These are phyloP conservation scores for Alligator mississippiensis DNA, from an alignment of 2,113 vertebrate species.

Conservation along the genomic window DNA sequence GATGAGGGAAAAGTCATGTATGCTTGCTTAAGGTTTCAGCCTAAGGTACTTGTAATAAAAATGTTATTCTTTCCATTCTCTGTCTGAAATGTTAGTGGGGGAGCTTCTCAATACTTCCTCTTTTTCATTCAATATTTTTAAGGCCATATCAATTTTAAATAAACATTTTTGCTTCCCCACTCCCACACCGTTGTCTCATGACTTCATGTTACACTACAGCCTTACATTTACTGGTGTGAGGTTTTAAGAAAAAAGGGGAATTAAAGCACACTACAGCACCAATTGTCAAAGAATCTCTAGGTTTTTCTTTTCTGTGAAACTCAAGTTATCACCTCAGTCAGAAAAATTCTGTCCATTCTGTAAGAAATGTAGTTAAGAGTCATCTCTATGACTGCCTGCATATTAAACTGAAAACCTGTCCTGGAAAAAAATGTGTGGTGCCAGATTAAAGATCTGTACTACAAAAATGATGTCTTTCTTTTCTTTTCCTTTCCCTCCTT, in stretches of 20 bases:
- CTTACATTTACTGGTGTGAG: neutral
- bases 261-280: neutral
- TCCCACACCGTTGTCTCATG: neutral
- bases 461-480: neutral
- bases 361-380: neutral
- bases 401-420: neutral
- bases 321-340: constrained; percentile 36
- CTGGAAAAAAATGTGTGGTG: neutral
- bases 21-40: constrained; percentile 32
- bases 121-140: constrained; percentile 26
- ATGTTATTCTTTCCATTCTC: constrained; percentile 40
- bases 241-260: constrained; percentile 12
- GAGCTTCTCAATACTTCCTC: constrained; percentile 6
- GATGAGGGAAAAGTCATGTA: neutral
- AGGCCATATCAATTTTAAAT: neutral
- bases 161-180: constrained; percentile 34
- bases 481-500: neutral
- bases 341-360: neutral
- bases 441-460: neutral
- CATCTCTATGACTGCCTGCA: neutral
- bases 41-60: constrained; percentile 19
- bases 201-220: neutral
- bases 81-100: neutral
- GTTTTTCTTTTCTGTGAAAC: neutral
- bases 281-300: neutral